Percentiles rank a stretch among this genome's conserved stretches.
Conservation (phyloP, 2,113 vertebrate species). For the Lycaon pictus region DNA sequence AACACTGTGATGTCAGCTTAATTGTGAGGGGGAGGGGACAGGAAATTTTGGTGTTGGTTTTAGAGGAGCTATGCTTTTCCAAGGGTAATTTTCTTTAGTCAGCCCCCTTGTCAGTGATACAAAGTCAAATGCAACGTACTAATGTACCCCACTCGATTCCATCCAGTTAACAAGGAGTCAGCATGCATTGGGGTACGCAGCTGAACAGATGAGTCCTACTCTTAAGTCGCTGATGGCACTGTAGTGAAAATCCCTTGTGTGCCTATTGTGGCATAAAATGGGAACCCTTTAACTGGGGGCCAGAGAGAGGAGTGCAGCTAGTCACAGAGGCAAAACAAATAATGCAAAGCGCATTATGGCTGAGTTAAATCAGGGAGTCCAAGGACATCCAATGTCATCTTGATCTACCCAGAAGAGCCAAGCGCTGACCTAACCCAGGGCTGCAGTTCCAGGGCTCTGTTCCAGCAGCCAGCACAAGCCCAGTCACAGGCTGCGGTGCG, state of each 20-base stretch:
- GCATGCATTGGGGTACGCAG: background rate
- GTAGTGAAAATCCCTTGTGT: slow-evolving; percentile 40
- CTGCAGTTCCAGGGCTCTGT: slow-evolving; percentile 70
- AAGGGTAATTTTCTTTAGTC: slow-evolving; percentile 54
- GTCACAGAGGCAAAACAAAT: slow-evolving; percentile 54
- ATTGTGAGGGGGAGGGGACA: background rate
- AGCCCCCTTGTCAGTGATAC: slow-evolving; percentile 21
- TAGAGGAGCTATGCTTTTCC: slow-evolving; percentile 27
- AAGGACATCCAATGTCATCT: slow-evolving; percentile 69
- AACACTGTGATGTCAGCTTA: background rate
- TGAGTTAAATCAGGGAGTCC: slow-evolving; percentile 50
- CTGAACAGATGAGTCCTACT: slow-evolving; percentile 39
- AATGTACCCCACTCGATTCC: slow-evolving; percentile 45
- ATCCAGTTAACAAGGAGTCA: slow-evolving; percentile 2
- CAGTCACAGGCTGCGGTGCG: slow-evolving; percentile 47
- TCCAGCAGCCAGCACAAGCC: slow-evolving; percentile 54
- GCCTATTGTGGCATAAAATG: slow-evolving; percentile 42
- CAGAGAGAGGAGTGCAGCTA: slow-evolving; percentile 5
- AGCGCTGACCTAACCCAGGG: slow-evolving; percentile 55
- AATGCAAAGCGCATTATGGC: slow-evolving; percentile 52
- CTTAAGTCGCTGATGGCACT: slow-evolving; percentile 21
- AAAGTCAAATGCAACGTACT: slow-evolving; percentile 54
- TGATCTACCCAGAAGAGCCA: slow-evolving; percentile 60
- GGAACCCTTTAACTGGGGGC: slow-evolving; percentile 21
- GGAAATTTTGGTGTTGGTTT: slow-evolving; percentile 43